A percentile compares a stretch with the other conserved stretches of the same genome.
Conservation (phyloP, 2,888 invertebrate species). For the Alviniconcha strummeri region DNA sequence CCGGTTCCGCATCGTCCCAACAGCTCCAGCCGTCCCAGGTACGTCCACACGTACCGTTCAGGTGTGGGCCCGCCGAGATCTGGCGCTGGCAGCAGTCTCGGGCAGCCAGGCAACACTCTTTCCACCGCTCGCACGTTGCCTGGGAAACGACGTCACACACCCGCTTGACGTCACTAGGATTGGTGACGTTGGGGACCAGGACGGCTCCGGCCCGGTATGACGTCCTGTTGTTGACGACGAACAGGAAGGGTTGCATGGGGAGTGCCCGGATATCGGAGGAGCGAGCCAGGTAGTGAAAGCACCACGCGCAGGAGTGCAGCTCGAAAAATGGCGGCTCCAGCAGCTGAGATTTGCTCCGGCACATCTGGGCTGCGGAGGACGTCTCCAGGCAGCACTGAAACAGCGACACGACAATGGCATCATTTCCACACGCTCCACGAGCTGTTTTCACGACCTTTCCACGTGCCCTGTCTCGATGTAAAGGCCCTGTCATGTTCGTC, state of each 20-base stretch:
- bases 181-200: slow-evolving; percentile 44
- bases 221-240: slow-evolving; percentile 40
- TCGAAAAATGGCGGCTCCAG: slow-evolving; percentile 42
- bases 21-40: slow-evolving; percentile 67
- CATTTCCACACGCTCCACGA: background rate
- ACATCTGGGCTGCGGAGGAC: slow-evolving; percentile 22
- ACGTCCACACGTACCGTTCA: slow-evolving; percentile 52
- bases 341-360: slow-evolving; percentile 44
- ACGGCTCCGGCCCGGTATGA: slow-evolving; percentile 32
- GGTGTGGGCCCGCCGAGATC: slow-evolving; percentile 26
- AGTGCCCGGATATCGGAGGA: slow-evolving; percentile 36
- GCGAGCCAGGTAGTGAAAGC: slow-evolving; percentile 53
- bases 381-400: background rate
- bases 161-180: slow-evolving; percentile 32
- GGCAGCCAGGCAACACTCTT: slow-evolving; percentile 53
- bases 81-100: slow-evolving; percentile 53
- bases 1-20: slow-evolving; percentile 55
- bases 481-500: no score
- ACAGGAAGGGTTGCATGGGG: slow-evolving; percentile 30
- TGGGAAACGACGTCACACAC: slow-evolving; percentile 47
- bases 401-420: background rate
- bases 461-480: no score
- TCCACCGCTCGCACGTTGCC: slow-evolving; percentile 56
- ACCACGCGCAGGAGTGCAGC: slow-evolving; percentile 53
- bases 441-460: background rate